Evolutionary conservation across 2,113 vertebrate genomes (phyloP), one percentile per base, ranked within the genome.

Genomic region (Xiphorhynchus elegans): DNA sequence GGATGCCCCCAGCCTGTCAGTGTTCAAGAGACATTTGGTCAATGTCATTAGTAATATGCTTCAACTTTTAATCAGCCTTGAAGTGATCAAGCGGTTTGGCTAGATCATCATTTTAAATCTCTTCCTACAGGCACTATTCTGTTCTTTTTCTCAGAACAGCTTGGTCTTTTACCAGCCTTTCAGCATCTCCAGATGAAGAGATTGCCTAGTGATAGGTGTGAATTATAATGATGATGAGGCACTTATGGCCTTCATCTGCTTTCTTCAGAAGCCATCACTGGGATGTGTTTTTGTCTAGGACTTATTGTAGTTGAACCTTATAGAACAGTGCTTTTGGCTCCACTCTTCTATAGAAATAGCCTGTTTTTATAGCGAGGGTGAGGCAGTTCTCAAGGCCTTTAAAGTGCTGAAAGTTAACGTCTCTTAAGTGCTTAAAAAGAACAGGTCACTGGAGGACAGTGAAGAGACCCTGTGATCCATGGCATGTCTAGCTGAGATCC

Each of bases 1-100:
- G 0, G 0, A 9, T 82, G 52, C 10, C 17, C 37, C 20, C 33
- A 10, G 6, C 33, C 28, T 5, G 0, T 29, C 60, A 39, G 9
- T 21, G 26, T 78, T 82, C 20, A 80, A 59, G 53, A 60, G 35
- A 6, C 50, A 52, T 52, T 96, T 70, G 56, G 26, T 40, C 17
- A 72, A 31, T 35, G 59, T 13, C 28, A 24, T 60, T 75, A 58
- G 20, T 35, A 59, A 40, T 14, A n/a, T 1, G 4, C 46, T 42
- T 21, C 20, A 64, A 37, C 29, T 86, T 70, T 62, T 85, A 31
- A 10, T 59, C 52, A 72, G 31, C n/a, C 44, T 40, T 60, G 62
- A 49, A 66, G 35, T 13, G 26, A 29, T 67, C 70, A 26, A 26
- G 33, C 28, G 56, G 40, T 73, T 77, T 64, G 46, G 49, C 40